phyloP scores from a whole-genome alignment of 2,797 vertebrate species.

The Phoxinus dragarum region DNA sequence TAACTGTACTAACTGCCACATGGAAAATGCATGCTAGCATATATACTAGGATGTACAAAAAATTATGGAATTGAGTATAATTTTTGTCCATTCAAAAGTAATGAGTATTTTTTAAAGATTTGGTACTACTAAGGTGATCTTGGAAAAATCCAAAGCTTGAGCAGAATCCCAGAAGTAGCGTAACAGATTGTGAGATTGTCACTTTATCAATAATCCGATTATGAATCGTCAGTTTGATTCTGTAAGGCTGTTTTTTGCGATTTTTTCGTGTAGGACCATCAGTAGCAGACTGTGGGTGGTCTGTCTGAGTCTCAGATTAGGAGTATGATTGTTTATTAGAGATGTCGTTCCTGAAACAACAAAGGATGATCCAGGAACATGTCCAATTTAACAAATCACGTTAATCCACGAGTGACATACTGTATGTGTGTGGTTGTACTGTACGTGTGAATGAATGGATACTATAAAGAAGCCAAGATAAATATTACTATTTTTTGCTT shows the following conservation, averaged over 20 bases:
- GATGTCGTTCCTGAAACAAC: constrained; percentile 9
- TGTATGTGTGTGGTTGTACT: not conserved
- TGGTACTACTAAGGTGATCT: not conserved
- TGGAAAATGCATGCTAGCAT: not conserved
- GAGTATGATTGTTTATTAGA: constrained; percentile 20
- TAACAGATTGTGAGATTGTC: not conserved
- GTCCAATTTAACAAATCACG: not conserved
- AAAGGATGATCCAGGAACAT: constrained; percentile 29
- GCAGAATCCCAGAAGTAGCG: not conserved
- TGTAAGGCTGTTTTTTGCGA: not conserved
- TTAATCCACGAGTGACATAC: not conserved
- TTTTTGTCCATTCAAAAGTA: not conserved
- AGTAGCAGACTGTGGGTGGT: constrained; percentile 4
- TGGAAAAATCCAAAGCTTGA: not conserved
- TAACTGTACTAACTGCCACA: not conserved
- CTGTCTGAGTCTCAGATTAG: constrained; percentile 35
- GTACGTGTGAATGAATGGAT: constrained; percentile 9
- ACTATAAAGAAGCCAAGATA: constrained; percentile 2
- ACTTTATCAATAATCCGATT: no score
- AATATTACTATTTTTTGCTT: not conserved
- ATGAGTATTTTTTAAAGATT: not conserved
- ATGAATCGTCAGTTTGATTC: not conserved
- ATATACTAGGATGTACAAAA: not conserved
- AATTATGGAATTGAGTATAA: not conserved
- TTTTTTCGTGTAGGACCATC: no score